phyloP scores from a whole-genome alignment of 2,888 invertebrate genomes.

The Hydrotaea cyrtoneurina region DNA sequence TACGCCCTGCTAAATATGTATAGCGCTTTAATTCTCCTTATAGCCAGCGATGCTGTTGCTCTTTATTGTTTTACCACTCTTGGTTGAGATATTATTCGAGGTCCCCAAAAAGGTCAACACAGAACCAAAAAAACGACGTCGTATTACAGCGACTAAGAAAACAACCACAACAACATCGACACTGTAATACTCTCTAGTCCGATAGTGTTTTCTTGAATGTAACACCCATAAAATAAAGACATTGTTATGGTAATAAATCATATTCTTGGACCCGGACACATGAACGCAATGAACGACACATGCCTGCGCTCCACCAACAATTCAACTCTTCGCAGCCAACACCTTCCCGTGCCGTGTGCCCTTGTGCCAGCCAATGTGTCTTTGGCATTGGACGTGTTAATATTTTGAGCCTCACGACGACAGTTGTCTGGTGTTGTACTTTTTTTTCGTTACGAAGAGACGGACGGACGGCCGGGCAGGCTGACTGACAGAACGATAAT shows the following conservation, averaged over 20 bases:
- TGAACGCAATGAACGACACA: constrained; percentile 35
- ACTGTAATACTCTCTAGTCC: not conserved
- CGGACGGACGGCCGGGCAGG: not conserved
- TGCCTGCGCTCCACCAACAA: not conserved
- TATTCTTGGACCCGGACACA: constrained; percentile 60
- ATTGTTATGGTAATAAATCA: constrained; percentile 61
- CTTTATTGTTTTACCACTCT: not conserved
- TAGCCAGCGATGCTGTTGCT: constrained; percentile 14
- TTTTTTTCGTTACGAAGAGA: not conserved
- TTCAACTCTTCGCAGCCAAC: not conserved
- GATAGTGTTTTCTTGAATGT: not conserved
- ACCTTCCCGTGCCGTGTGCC: constrained; percentile 29
- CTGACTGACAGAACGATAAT: constrained; percentile 7
- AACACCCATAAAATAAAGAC: constrained; percentile 60
- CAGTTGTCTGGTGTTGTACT: constrained; percentile 36
- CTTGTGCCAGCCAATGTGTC: not conserved
- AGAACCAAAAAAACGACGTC: too few relatives aligned
- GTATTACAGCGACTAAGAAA: not conserved
- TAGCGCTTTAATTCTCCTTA: constrained; percentile 29
- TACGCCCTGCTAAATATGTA: constrained; percentile 21
- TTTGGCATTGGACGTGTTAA: not conserved
- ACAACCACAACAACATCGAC: constrained; percentile 44
- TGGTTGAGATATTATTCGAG: not conserved
- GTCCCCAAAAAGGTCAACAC: constrained; percentile 25
- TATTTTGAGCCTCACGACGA: constrained; percentile 49